Evolutionary conservation across 2,888 invertebrate species (phyloP), one percentile per base, ranked within the genome.

Genomic region (Trissolcus japonicus): DNA sequence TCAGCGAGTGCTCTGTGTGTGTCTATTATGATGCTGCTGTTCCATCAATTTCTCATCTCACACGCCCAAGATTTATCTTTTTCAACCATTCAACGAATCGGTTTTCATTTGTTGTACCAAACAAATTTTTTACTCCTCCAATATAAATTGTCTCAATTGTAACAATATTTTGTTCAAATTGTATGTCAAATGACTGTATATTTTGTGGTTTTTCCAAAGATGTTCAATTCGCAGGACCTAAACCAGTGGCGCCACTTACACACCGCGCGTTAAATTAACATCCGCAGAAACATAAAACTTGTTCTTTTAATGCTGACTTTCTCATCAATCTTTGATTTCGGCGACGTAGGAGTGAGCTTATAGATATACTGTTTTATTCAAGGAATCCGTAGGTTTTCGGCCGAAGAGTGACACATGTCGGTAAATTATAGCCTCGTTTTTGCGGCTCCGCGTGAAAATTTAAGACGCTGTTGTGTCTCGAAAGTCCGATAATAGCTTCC

Each of bases 351-450:
- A 76, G 80, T 74, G 75, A 73, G 69, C 76, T 71, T 75, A 78
- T 71, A 74, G 74, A 78, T 71, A 72, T 75, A 75, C 75, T 67
- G 78, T 78, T 71, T 71, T 74, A 68, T 72, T 78, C 75, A 71
- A 67, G 54, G 78, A 78, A 78, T 78, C 69, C 61, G 77, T 77
- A 73, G 73, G 60, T 61, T 77, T 77, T 73, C 77, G 65, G 65
- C 65, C 68, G 73, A 73, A 73, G 77, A 77, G 73, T 77, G 77
- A 77, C 73, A 77, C 68, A 77, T 77, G 77, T 77, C 77, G 72
- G 77, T 77, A 77, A 77, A 77, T 77, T 77, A 77, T 77, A 57
- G 72, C 76, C 63, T 54, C 76, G 72, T 77, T 76, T 76, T 76
- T 71, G 76, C 76, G 76, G 72, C 66, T 71, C 51, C 43, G 55